These are phyloP conservation scores for Saguinus imperator DNA, from an alignment of 2,113 vertebrate species.

Conservation along the genomic window DNA sequence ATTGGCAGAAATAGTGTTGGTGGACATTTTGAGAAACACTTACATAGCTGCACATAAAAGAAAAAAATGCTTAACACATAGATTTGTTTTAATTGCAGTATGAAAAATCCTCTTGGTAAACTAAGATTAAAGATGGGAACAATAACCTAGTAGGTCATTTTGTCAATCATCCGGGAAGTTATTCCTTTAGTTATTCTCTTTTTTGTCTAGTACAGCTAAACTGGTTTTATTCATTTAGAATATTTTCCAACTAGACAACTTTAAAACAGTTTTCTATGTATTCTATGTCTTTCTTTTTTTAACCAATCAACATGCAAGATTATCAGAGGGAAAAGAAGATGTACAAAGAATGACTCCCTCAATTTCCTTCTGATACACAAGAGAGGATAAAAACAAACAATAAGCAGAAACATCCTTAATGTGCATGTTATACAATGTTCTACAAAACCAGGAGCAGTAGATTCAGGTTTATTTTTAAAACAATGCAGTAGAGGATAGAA, in stretches of 20 bases:
- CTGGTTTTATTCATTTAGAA: background rate
- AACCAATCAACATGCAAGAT: background rate
- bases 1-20: background rate
- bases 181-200: constrained; percentile 43
- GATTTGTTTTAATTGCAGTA: constrained; percentile 61
- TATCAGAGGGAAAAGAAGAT: background rate
- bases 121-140: constrained; percentile 55
- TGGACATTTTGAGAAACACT: constrained; percentile 68
- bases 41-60: background rate
- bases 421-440: background rate
- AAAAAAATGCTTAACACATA: constrained; percentile 54
- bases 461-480: background rate
- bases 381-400: background rate
- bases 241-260: background rate
- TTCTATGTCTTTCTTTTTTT: background rate
- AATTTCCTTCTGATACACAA: background rate
- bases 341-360: background rate
- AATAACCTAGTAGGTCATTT: constrained; percentile 53
- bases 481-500: background rate
- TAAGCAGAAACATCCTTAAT: background rate
- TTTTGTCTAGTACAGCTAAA: background rate
- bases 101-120: constrained; percentile 68
- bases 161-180: constrained; percentile 46
- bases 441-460: background rate
- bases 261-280: background rate